Base-by-base conservation (phyloP, 2,888 invertebrate species). In the Synergus itoensis region DNA sequence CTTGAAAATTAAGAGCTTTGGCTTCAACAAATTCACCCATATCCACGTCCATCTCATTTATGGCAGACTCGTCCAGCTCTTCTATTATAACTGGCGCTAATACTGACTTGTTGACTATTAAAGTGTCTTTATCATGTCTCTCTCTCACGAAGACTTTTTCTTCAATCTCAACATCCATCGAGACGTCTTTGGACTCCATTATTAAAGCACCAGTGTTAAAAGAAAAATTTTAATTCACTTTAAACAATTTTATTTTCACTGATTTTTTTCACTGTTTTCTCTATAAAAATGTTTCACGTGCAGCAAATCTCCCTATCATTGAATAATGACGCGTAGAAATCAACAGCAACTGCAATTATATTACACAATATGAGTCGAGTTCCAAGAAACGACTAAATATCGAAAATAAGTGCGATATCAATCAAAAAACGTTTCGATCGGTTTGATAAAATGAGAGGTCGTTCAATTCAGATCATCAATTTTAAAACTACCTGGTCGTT, bases 21-120 rank as follows among this genome's bases (percentile, higher is more conserved):
- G 92, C 89, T 83, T 92, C 91, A 7, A 90, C 87, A 80, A 92
- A 92, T 84, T 91, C 92, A 45, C 86, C 84, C 80, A 92, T 88
- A 78, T 92, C 88, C 21, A 90, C 85, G 48, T 89, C 79, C 85
- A 88, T 85, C 0, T 85, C 84, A 67, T 80, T 84, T 14, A 90
- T 83, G 77, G 89, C 84, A 77, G 80, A 86, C 82, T 88, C 88
- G 77, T 91, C 89, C 5, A 92, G 79, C 81, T 90, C 92, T 84
- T 92, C 92, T 77, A 92, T 92, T 75, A 89, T 89, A 8, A 90
- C 89, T 11, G 90, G 88, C 5, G 83, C 85, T 53, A 89, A 65
- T 12, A 81, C 69, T 75, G 82, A 77, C 40, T 60, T 62, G 28
- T 75, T 60, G 16, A 79, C 77, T 9, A 80, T 67, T 60, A 82